Conservation (phyloP, 1,140 invertebrate species). For the Colletes latitarsis region DNA sequence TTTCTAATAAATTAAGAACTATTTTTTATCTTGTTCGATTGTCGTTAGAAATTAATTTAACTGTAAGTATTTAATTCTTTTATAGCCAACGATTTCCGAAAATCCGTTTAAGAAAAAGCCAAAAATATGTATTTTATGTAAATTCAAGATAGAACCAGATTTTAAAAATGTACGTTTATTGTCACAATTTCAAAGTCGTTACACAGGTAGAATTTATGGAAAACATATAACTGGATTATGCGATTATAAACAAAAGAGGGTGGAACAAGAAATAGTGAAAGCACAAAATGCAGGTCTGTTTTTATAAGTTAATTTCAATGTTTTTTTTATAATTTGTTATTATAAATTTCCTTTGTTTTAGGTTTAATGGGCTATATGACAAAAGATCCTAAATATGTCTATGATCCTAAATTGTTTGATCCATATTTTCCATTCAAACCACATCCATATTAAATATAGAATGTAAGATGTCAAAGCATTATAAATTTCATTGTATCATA, state of each 20-base stretch:
- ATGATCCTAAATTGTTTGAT: constrained; percentile 94
- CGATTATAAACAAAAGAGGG: constrained; percentile 86
- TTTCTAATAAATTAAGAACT: neutral
- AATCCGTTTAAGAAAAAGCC: constrained; percentile 93
- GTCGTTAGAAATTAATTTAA: neutral
- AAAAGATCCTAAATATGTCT: constrained; percentile 88
- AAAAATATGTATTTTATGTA: constrained; percentile 92
- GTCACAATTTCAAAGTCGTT: constrained; percentile 97
- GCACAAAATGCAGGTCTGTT: constrained; percentile 84
- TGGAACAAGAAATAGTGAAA: constrained; percentile 87
- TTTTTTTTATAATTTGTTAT: neutral
- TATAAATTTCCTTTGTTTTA: constrained; percentile 40
- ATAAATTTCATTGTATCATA: neutral
- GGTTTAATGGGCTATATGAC: constrained; percentile 89
- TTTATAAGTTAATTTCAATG: constrained; percentile 10
- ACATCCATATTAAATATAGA: constrained; percentile 85
- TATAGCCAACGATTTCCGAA: constrained; percentile 83
- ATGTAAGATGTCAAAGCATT: neutral
- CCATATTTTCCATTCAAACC: constrained; percentile 90
- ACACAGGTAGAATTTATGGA: constrained; percentile 95
- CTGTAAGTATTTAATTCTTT: neutral
- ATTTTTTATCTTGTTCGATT: neutral
- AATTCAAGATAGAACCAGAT: constrained; percentile 90
- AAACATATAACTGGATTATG: constrained; percentile 95
- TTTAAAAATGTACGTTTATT: constrained; percentile 96